These are phyloP conservation scores for Anthophora plumipes DNA, from an alignment of 2,888 invertebrate species.

Conservation along the genomic window DNA sequence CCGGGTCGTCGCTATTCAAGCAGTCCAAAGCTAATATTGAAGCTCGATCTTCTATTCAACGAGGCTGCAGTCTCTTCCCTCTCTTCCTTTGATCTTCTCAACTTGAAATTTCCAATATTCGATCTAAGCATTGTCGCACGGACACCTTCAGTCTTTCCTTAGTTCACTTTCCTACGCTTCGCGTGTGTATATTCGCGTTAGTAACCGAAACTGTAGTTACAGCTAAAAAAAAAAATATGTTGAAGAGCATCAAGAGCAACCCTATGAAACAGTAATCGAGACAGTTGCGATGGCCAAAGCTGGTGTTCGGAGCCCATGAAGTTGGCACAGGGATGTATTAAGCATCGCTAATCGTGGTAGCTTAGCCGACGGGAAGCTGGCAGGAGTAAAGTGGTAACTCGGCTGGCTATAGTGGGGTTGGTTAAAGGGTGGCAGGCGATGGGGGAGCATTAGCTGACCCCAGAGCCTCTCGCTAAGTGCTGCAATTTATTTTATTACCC, in stretches of 20 bases:
- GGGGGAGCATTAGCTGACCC: conserved; percentile 34
- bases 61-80: not conserved
- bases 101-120: conserved; percentile 7
- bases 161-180: no score
- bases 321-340: conserved; percentile 69
- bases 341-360: conserved; percentile 74
- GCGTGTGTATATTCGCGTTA: no score
- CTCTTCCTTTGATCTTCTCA: conserved; percentile 16
- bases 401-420: not conserved
- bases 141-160: not conserved
- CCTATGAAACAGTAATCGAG: conserved; percentile 36
- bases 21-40: conserved; percentile 17
- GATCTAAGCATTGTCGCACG: not conserved
- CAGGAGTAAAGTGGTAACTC: conserved; percentile 45
- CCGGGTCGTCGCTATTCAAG: conserved; percentile 22
- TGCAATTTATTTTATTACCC: conserved; percentile 80
- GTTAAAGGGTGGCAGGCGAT: not conserved
- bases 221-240: conserved; percentile 6
- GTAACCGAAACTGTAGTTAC: no score
- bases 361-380: conserved; percentile 52
- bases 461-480: conserved; percentile 69
- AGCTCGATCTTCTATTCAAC: not conserved
- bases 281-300: not conserved
- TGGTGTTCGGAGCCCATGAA: conserved; percentile 41
- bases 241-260: conserved; percentile 21